Percentiles rank a stretch among this genome's conserved stretches.
Conservation (phyloP, 2,113 vertebrate genomes). For the Dipodomys ordii region DNA sequence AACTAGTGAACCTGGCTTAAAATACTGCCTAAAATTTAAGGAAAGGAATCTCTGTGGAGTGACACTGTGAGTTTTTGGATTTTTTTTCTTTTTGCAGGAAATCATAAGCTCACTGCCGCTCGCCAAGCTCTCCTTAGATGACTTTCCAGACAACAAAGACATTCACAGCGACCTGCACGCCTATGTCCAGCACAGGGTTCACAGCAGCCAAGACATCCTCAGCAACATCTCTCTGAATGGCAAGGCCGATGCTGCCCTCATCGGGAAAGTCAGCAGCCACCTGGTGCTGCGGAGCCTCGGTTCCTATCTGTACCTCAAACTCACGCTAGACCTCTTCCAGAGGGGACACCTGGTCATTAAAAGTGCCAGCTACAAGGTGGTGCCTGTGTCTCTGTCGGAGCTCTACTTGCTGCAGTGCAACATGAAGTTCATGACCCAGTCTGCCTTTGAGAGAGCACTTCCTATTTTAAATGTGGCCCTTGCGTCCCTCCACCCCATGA, state of each 20-base stretch:
- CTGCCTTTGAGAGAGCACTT: slow-evolving; percentile 94
- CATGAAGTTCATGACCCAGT: slow-evolving; percentile 98
- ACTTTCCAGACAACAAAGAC: slow-evolving; percentile 93
- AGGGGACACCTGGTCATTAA: slow-evolving; percentile 97
- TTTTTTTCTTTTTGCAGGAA: slow-evolving; percentile 87
- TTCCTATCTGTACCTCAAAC: slow-evolving; percentile 97
- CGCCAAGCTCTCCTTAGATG: slow-evolving; percentile 92
- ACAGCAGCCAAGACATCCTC: slow-evolving; percentile 94
- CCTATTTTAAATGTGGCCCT: slow-evolving; percentile 95
- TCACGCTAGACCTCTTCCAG: slow-evolving; percentile 98
- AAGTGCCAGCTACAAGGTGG: slow-evolving; percentile 98
- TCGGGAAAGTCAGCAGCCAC: slow-evolving; percentile 96
- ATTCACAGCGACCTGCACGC: slow-evolving; percentile 94
- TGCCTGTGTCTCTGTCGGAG: slow-evolving; percentile 96
- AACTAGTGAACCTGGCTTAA: slow-evolving; percentile 60
- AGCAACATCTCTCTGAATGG: slow-evolving; percentile 98
- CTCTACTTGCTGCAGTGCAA: slow-evolving; percentile 99
- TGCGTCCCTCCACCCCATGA: slow-evolving; percentile 97
- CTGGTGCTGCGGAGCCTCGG: slow-evolving; percentile 96
- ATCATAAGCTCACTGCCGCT: slow-evolving; percentile 92
- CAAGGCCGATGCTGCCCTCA: slow-evolving; percentile 92
- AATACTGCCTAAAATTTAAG: slow-evolving; percentile 39
- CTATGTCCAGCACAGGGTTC: slow-evolving; percentile 96
- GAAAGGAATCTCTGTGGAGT: slow-evolving; percentile 6
- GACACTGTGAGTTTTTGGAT: not conserved